A percentile compares a stretch with the other conserved stretches of the same genome.
Conservation (phyloP, 2,113 vertebrate genomes). For the Gallinago media region DNA sequence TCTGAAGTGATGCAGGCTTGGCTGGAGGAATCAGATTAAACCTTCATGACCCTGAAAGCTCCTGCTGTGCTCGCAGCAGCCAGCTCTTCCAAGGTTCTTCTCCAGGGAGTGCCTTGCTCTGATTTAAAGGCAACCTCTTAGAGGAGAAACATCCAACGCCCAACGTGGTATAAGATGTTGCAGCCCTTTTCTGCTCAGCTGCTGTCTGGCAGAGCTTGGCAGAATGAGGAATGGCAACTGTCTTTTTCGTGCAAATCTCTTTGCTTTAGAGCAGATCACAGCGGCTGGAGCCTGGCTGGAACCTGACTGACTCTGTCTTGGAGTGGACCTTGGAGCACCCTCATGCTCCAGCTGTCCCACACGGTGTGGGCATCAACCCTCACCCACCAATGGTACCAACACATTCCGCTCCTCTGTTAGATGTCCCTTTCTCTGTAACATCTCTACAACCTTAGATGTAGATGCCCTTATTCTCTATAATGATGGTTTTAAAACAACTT, state of each 20-base stretch:
- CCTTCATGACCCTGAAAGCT: not conserved
- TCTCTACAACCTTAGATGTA: not conserved
- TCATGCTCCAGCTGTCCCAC: not conserved
- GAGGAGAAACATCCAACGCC: not conserved
- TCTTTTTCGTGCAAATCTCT: not conserved
- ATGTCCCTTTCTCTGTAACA: not conserved
- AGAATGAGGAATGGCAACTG: not conserved
- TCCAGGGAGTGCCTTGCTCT: not conserved
- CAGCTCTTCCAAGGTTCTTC: not conserved
- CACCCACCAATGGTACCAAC: not conserved
- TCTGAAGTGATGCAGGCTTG: not conserved
- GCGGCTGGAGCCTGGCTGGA: not conserved
- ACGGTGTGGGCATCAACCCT: not conserved
- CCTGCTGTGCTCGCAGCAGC: accelerated
- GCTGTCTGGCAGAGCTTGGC: not conserved
- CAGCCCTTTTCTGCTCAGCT: not conserved
- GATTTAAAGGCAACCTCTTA: not conserved
- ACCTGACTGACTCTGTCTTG: not conserved
- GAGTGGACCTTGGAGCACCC: not conserved
- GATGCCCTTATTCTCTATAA: not conserved
- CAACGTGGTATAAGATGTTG: not conserved
- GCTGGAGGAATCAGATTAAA: not conserved
- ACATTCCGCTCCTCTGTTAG: accelerated
- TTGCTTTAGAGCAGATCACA: not conserved
- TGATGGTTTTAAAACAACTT: not conserved